Conservation (phyloP, 1,140 invertebrate species). For the Acromyrmex echinatior region DNA sequence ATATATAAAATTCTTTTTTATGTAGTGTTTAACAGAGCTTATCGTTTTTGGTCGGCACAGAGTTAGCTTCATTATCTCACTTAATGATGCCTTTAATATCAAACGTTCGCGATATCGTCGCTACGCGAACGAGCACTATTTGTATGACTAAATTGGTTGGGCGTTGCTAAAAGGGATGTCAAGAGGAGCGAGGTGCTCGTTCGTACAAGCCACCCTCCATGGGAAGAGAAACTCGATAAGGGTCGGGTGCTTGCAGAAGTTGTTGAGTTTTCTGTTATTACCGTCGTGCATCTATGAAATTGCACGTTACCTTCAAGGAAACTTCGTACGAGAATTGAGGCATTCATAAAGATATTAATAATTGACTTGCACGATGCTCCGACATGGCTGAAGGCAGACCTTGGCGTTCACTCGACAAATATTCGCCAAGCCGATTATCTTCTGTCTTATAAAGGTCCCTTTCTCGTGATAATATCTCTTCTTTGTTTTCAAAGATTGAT, state of each 20-base stretch:
- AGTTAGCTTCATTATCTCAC: slow-evolving; percentile 75
- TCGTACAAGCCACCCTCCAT: slow-evolving; percentile 65
- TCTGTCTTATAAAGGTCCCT: background rate
- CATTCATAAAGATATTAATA: slow-evolving; percentile 64
- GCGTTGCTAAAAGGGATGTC: slow-evolving; percentile 71
- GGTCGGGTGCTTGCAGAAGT: slow-evolving; percentile 47
- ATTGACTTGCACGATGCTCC: slow-evolving; percentile 38
- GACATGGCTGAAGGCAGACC: slow-evolving; percentile 29
- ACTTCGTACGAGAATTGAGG: slow-evolving; percentile 60
- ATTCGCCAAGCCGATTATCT: slow-evolving; percentile 44
- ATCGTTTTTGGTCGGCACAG: slow-evolving; percentile 26
- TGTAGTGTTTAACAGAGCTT: slow-evolving; percentile 12
- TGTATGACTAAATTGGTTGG: slow-evolving; percentile 77
- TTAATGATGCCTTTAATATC: slow-evolving; percentile 76
- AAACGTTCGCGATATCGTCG: slow-evolving; percentile 70
- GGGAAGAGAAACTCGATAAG: slow-evolving; percentile 53
- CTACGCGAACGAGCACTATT: slow-evolving; percentile 73
- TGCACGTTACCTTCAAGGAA: slow-evolving; percentile 60
- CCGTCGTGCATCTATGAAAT: slow-evolving; percentile 63
- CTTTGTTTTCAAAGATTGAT: background rate
- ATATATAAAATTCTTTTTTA: background rate
- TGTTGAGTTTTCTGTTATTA: slow-evolving; percentile 65
- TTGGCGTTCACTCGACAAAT: slow-evolving; percentile 24
- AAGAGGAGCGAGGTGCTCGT: slow-evolving; percentile 65
- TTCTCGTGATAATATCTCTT: background rate